A percentile compares a stretch with the other conserved stretches of the same genome.
Conservation (phyloP, 2,888 invertebrate species). For the Dasypolia templi region DNA sequence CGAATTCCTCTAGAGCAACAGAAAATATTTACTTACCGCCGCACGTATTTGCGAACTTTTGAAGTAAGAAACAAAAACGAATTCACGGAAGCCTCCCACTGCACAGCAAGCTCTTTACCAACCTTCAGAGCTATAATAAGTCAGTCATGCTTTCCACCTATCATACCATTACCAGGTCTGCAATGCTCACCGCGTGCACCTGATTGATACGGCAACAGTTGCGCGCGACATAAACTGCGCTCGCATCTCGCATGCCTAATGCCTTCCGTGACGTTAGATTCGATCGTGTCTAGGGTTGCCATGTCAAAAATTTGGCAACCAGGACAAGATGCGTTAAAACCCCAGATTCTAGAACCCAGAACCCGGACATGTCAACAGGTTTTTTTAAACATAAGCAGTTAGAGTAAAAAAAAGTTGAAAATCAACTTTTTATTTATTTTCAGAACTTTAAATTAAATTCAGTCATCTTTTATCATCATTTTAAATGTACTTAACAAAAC, state of each 20-base stretch:
- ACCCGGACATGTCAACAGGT: no score
- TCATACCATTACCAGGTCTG: conserved; percentile 17
- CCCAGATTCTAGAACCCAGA: no score
- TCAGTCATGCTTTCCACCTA: neutral
- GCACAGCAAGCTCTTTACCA: neutral
- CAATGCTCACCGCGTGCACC: conserved; percentile 38
- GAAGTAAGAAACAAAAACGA: neutral
- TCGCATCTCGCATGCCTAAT: conserved; percentile 60
- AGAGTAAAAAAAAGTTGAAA: no score
- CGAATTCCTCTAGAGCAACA: neutral
- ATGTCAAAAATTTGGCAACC: no score
- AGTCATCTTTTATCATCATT: no score
- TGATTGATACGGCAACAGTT: conserved; percentile 47
- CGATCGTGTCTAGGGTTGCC: conserved; percentile 33
- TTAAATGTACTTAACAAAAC: no score
- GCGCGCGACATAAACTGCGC: conserved; percentile 46
- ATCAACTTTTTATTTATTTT: no score
- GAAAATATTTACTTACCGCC: conserved; percentile 12
- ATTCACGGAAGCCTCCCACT: neutral
- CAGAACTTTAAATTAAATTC: no score
- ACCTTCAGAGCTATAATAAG: neutral
- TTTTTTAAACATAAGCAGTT: no score
- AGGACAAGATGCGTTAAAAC: no score
- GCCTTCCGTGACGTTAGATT: conserved; percentile 42
- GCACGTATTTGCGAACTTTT: neutral